Evolutionary conservation across 2,113 vertebrate genomes (phyloP).

Genomic region (Xerus inauris): DNA sequence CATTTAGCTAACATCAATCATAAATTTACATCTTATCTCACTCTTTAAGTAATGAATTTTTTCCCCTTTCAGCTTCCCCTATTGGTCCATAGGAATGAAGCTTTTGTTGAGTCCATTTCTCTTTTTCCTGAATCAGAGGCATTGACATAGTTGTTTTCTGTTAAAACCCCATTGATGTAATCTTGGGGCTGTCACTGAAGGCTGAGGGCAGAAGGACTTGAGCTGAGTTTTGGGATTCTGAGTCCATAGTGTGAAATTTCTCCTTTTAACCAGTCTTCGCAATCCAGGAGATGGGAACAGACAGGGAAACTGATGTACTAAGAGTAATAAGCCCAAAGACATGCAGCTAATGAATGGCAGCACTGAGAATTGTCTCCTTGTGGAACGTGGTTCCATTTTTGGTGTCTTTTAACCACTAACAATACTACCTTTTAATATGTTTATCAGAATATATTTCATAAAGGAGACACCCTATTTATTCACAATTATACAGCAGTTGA

Average conservation of each 20-base stretch:
- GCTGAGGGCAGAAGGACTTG: not conserved
- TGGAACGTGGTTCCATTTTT: not conserved
- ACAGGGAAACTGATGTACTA: not conserved
- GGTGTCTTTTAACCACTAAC: not conserved
- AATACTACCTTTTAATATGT: not conserved
- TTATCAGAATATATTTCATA: not conserved
- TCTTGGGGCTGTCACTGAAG: not conserved
- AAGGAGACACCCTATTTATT: not conserved
- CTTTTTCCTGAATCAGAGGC: not conserved
- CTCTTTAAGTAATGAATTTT: not conserved
- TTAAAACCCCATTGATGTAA: not conserved
- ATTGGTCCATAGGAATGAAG: not conserved
- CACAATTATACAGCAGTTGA: not conserved
- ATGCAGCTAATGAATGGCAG: not conserved
- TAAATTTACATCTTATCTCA: not conserved
- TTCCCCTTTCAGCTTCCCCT: not conserved
- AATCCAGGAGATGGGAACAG: not conserved
- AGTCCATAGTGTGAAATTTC: not conserved
- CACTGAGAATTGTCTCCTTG: not conserved
- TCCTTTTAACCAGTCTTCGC: not conserved
- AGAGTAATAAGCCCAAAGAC: not conserved
- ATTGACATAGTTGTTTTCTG: not conserved
- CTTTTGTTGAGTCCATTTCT: not conserved
- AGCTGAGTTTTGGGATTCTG: not conserved
- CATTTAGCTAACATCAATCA: not conserved